Base-by-base conservation (phyloP, 2,888 invertebrate species). In the Trachelus stipa region DNA sequence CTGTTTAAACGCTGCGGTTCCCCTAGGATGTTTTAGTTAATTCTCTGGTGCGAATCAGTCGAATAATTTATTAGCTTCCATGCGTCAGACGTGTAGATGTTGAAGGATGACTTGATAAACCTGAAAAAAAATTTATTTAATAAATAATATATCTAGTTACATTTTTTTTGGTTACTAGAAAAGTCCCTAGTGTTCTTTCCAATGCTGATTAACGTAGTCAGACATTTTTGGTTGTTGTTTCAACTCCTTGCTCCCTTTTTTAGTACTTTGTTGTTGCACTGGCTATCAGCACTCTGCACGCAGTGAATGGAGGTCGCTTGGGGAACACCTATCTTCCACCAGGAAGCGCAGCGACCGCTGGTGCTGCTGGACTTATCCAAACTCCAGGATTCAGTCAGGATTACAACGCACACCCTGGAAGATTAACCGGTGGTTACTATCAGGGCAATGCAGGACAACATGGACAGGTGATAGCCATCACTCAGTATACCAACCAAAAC, bases 271-370 rank as follows among this genome's bases (percentile, higher is more conserved):
- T 56, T 56, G 56, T 56, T 23, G 56, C 56, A 56, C 56, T 56
- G 56, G 56, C 56, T 56, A 56, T 56, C 56, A 56, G 56, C 56
- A 56, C 56, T 56, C 23, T 56, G 23, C 56, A 56, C 56, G 56
- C 56, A 23, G 56, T 9, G 6, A 74, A 76, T 23, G 83, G 82
- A 68, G 85, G 77, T 33, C 83, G 83, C 23, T 81, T 85, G 35
- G 84, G 84, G 73, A 85, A 84, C 82, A 81, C 79, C 71, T 85
- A 85, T 81, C 82, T 85, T 40, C 85, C 85, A 11, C 85, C 85
- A 11, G n/a, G 78, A 12, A 76, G 80, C 12, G 84, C 84, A 9
- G 80, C 81, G 12, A 76, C 79, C 15, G 77, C 83, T 33, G 82
- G 83, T 15, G 85, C 83, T 11, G 79, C 81, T 15, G 82, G 81